Base-by-base conservation (phyloP, 2,888 invertebrate species). In the Pyrrhosoma nymphula region DNA sequence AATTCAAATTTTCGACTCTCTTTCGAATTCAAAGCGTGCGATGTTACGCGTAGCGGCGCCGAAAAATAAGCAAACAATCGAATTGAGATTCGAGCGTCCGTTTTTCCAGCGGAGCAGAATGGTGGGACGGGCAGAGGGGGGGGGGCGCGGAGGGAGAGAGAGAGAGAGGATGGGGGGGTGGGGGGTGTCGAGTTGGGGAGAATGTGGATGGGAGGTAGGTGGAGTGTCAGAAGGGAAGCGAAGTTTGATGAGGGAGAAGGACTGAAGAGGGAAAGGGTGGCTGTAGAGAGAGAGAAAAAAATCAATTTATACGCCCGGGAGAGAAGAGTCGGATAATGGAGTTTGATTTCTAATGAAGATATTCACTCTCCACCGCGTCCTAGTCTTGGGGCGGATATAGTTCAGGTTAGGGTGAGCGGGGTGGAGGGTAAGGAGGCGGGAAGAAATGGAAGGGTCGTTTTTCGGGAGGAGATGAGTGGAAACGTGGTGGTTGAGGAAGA, bases 311-410 rank as follows among this genome's bases (percentile, higher is more conserved):
- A 63, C 93, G 63, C 39, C 93, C 47, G 69, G 35, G 69, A 93
- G 89, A 47, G 93, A 91, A 69, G 30, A 35, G 82, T 82, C 35
- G 93, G 63, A 93, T 93, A 93, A 93, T 93, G 93, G 69, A 75
- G 69, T 93, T 93, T 93, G 93, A 93, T 93, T 75, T 93, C 93
- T 93, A 93, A 93, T 93, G 93, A 93, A 93, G 93, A 93, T 69
- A 93, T 93, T 93, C 93, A 93, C 47, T 93, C 39, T 93, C 39
- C 47, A 69, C 47, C 47, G 93, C 39, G 69, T n/a, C 47, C 93
- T 82, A 82, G 82, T 82, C 93, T 75, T 93, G 47, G 93, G 63
- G 23, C 12, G 35, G 63, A 69, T 39, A 26, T 39, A 47, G 39
- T 69, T 20, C 10, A 93, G 69, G 26, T 47, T 26, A 39, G 93